Percentiles rank a stretch among this genome's conserved stretches.
Conservation (phyloP, 1,140 invertebrate species). For the Drosophila simulans region DNA sequence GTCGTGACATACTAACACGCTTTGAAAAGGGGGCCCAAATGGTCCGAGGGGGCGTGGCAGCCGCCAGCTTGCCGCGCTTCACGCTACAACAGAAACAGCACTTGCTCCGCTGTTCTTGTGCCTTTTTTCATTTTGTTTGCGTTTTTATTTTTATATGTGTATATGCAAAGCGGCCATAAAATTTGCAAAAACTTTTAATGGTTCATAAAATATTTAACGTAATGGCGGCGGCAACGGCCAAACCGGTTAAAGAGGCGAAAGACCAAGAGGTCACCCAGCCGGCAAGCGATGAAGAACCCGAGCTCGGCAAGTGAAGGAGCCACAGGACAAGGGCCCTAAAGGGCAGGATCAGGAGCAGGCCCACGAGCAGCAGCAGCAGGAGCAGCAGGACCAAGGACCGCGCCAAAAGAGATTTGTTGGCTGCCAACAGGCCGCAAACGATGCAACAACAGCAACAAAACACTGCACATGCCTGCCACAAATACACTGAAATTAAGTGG, state of each 20-base stretch:
- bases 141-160: slow-evolving; percentile 50
- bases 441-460: slow-evolving; percentile 49
- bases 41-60: slow-evolving; percentile 15
- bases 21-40: slow-evolving; percentile 21
- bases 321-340: slow-evolving; percentile 26
- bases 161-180: slow-evolving; percentile 81
- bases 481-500: slow-evolving; percentile 1
- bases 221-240: slow-evolving; percentile 60
- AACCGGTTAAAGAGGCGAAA: slow-evolving; percentile 71
- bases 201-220: slow-evolving; percentile 83
- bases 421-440: slow-evolving; percentile 75
- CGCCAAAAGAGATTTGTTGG: slow-evolving; percentile 69
- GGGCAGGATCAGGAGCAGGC: slow-evolving; percentile 5
- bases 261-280: slow-evolving; percentile 57
- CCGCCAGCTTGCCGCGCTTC: slow-evolving; percentile 60
- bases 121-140: slow-evolving; percentile 24
- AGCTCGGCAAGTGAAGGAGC: slow-evolving; percentile 16
- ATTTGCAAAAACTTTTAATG: slow-evolving; percentile 82
- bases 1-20: slow-evolving; percentile 73
- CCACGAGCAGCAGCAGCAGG: not conserved
- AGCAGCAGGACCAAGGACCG: slow-evolving; percentile 14
- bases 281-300: slow-evolving; percentile 18
- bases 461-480: slow-evolving; percentile 45
- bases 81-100: slow-evolving; percentile 5
- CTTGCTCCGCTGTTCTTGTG: slow-evolving; percentile 5